Percentiles rank a stretch among this genome's conserved stretches.
phyloP scores from a whole-genome alignment of 2,113 vertebrate species.

The Pseudois nayaur region DNA sequence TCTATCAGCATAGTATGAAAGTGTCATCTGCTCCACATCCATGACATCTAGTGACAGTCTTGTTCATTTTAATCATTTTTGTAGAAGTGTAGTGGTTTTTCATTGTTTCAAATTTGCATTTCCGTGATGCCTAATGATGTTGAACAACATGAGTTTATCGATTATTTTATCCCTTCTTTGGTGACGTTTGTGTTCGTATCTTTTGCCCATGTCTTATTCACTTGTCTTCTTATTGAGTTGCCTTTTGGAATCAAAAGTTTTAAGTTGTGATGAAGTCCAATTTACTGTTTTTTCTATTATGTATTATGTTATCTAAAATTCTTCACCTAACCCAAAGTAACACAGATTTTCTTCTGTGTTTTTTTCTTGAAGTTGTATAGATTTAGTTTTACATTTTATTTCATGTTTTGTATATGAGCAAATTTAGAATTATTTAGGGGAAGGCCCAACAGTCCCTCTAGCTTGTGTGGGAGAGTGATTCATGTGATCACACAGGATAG shows the following conservation, averaged over 20 bases:
- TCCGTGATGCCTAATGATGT: neutral
- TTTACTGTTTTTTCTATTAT: neutral
- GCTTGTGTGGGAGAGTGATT: neutral
- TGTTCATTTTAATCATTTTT: neutral
- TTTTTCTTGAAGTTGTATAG: neutral
- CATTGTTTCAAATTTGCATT: neutral
- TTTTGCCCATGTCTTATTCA: neutral
- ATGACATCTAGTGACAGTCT: neutral
- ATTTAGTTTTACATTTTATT: constrained; percentile 8
- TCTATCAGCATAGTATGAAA: neutral
- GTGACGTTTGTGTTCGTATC: neutral
- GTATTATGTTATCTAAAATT: neutral
- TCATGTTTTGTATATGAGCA: neutral
- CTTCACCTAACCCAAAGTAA: neutral
- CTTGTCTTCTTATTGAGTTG: neutral
- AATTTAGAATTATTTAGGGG: neutral
- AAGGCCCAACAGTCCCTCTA: neutral
- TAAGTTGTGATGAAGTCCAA: neutral
- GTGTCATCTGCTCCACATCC: neutral
- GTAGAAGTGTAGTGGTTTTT: neutral
- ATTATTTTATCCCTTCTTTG: neutral
- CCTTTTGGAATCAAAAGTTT: neutral
- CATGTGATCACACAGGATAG: neutral
- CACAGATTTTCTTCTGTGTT: neutral
- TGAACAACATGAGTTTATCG: neutral